These are phyloP conservation scores for Nematostella vectensis DNA, from an alignment of 92 coral and sea anemone species.

Conservation along the genomic window DNA sequence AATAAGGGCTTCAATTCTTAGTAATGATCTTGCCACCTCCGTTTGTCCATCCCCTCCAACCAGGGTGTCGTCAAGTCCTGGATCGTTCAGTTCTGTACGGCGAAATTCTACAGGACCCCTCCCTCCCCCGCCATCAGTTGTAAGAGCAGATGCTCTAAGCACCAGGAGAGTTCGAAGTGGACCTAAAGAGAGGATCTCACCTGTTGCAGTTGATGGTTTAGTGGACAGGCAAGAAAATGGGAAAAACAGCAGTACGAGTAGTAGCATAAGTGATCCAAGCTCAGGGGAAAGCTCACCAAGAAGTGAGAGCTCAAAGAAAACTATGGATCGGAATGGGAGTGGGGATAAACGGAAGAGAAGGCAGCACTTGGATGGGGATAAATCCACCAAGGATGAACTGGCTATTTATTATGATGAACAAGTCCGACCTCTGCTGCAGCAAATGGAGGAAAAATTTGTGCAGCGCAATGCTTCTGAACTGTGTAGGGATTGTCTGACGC, in stretches of 20 bases:
- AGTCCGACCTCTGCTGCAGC: slow-evolving; percentile 72
- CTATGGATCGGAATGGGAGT: slow-evolving; percentile 45
- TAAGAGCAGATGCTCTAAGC: slow-evolving; percentile 25
- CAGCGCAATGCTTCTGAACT: slow-evolving; percentile 48
- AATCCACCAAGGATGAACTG: slow-evolving; percentile 57
- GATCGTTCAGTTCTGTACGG: slow-evolving; percentile 12
- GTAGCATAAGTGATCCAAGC: slow-evolving; percentile 9
- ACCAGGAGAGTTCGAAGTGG: slow-evolving; percentile 86
- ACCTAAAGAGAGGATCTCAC: slow-evolving; percentile 71
- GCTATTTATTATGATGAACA: slow-evolving; percentile 59
- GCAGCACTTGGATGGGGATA: slow-evolving; percentile 29
- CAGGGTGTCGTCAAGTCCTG: slow-evolving; percentile 38
- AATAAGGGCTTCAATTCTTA: slow-evolving; percentile 24
- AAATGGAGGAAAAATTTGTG: slow-evolving; percentile 73
- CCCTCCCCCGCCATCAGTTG: slow-evolving; percentile 55
- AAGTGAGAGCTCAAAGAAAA: slow-evolving; percentile 26
- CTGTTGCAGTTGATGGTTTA: slow-evolving; percentile 24
- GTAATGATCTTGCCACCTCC: too few relatives aligned
- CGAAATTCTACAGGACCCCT: slow-evolving; percentile 59
- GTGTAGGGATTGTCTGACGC: slow-evolving; percentile 76
- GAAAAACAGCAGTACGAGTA: slow-evolving; percentile 11
- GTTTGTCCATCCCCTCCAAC: slow-evolving; percentile 72
- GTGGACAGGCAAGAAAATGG: slow-evolving; percentile 44
- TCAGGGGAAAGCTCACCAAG: slow-evolving; percentile 21
- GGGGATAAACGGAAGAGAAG: slow-evolving; percentile 58